phyloP scores from a whole-genome alignment of 2,113 vertebrate genomes.

The Otocyon megalotis region DNA sequence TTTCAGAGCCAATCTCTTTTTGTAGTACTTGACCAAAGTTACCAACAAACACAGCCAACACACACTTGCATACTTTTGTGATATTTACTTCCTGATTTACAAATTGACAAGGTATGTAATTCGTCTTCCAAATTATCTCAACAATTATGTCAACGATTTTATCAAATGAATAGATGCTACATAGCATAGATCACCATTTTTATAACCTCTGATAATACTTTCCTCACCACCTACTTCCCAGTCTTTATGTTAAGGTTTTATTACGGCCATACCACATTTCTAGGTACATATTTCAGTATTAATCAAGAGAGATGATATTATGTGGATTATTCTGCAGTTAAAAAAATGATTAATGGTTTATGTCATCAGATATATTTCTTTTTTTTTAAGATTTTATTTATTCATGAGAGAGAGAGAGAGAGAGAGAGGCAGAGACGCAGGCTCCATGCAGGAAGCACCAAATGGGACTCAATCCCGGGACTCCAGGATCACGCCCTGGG shows the following conservation, averaged over 20 bases:
- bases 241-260: background rate
- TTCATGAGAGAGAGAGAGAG: no score
- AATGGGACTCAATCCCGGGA: no score
- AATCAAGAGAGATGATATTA: background rate
- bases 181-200: background rate
- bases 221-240: background rate
- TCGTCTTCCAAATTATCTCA: conserved; percentile 9
- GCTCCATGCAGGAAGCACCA: no score
- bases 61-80: background rate
- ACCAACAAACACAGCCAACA: background rate
- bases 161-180: background rate
- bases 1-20: conserved; percentile 9
- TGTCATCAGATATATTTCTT: conserved; percentile 35
- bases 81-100: conserved; percentile 44
- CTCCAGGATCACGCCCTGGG: no score
- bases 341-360: conserved; percentile 20
- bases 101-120: background rate
- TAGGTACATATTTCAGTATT: background rate
- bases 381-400: no score
- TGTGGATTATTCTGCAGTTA: background rate
- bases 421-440: no score
- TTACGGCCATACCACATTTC: conserved; percentile 15
- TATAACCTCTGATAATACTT: background rate
- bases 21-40: conserved; percentile 15
- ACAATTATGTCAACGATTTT: background rate